Base-by-base conservation (phyloP, 1,140 invertebrate species). In the Idris sp. region DNA sequence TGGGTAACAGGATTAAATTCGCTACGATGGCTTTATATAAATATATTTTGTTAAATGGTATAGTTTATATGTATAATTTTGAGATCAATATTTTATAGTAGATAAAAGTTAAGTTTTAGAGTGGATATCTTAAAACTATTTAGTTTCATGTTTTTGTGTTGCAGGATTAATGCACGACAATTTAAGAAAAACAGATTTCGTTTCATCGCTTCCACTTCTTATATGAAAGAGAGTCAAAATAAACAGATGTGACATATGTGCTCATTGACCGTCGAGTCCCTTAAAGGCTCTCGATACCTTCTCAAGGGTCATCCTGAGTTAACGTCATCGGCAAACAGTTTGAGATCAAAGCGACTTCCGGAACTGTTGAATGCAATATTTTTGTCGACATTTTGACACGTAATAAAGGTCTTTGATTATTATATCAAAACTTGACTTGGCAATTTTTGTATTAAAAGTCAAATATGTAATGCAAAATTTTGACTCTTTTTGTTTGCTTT, bases 191-290 rank as follows among this genome's bases (percentile, higher is more conserved):
- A 71, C 44, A 51, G 43, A 61, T 71, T 61, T 15, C 54, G n/a
- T 71, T 61, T 71, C 48, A 35, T 62, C 48, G 49, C 67, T 72
- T 72, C 48, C 41, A 68, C 56, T 61, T 62, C 58, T 62, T 31
- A 51, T 74, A 26, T n/a, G n/a, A 67, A 79, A 49, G 75, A 56
- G 68, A 64, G 72, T 79, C 69, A 81, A 81, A 85, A 83, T 85
- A 85, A 81, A 83, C 82, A 84, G 83, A 81, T 84, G 82, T 72
- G 69, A 75, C 54, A 61, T 74, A 68, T 62, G 72, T 74, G 62
- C 67, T 81, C 54, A 65, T 76, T 74, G 73, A 77, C 72, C 76
- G 74, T 71, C 73, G 59, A 72, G 51, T 65, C 74, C 58, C 77
- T 81, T 54, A 46, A 56, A 41, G 68, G 49, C 35, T 15, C 46